A percentile compares a stretch with the other conserved stretches of the same genome.
These are phyloP conservation scores for Schizothorax lantsangensis DNA, from an alignment of 2,797 vertebrate genomes.

Conservation along the genomic window DNA sequence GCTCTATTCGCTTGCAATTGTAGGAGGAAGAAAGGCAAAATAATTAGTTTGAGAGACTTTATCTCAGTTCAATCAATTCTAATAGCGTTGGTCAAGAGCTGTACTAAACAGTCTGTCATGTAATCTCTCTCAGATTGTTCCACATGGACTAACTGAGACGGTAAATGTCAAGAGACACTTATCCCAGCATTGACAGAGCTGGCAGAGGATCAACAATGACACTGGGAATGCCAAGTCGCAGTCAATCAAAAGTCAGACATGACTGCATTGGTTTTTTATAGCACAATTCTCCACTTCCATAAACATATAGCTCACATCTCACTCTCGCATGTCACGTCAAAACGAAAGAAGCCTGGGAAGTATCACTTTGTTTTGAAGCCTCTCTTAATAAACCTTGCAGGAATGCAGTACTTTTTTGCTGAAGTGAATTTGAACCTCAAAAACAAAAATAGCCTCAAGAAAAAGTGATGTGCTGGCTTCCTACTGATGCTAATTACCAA, in stretches of 20 bases:
- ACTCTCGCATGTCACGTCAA: constrained; percentile 1
- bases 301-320: constrained; percentile 16
- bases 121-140: constrained; percentile 60
- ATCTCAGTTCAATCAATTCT: constrained; percentile 27
- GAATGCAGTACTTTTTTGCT: constrained; percentile 15
- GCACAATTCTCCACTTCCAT: constrained; percentile 28
- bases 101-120: constrained; percentile 50
- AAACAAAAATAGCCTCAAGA: constrained; percentile 14
- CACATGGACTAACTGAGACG: constrained; percentile 51
- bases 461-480: constrained; percentile 12
- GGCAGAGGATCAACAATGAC: constrained; percentile 57
- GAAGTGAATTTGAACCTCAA: background rate
- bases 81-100: constrained; percentile 2
- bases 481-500: constrained; percentile 32
- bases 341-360: background rate
- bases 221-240: constrained; percentile 44
- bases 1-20: background rate
- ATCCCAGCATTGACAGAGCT: constrained; percentile 57
- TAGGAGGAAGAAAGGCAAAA: background rate
- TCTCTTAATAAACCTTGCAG: background rate
- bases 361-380: background rate
- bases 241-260: constrained; percentile 56
- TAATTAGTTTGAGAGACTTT: background rate
- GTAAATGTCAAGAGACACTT: constrained; percentile 59
- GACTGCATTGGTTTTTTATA: constrained; percentile 34